Percentiles rank a stretch among this genome's conserved stretches.
These are phyloP conservation scores for Probosciger aterrimus DNA, from an alignment of 2,113 vertebrate species.

Conservation along the genomic window DNA sequence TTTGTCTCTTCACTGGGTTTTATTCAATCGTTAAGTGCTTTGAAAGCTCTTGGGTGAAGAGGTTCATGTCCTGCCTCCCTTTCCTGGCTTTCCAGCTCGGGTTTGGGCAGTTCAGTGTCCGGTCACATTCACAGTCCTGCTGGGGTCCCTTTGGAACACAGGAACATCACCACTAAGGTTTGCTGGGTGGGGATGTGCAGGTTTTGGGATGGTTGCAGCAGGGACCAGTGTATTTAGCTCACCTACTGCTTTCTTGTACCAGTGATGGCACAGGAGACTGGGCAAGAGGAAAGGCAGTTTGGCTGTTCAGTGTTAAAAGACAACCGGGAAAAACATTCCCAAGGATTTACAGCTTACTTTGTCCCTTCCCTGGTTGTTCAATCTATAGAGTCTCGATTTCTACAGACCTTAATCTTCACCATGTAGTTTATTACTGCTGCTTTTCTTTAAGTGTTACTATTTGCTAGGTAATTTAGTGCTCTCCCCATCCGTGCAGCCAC, in stretches of 20 bases:
- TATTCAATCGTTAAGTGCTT: not conserved
- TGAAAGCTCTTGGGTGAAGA: not conserved
- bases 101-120: not conserved
- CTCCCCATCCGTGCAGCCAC: fast-evolving
- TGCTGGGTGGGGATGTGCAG: not conserved
- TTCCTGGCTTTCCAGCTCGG: not conserved
- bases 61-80: not conserved
- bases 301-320: not conserved
- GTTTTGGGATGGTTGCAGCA: fast-evolving
- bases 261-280: fast-evolving
- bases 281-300: not conserved
- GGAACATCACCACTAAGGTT: not conserved
- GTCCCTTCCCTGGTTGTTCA: not conserved
- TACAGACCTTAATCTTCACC: not conserved
- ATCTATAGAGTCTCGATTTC: not conserved
- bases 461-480: not conserved
- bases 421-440: not conserved
- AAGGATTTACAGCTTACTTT: not conserved
- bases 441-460: not conserved
- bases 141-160: not conserved
- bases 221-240: not conserved
- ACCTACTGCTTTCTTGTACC: fast-evolving
- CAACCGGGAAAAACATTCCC: not conserved
- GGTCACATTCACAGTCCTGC: fast-evolving
- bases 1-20: not conserved